These are phyloP conservation scores for Turritopsis rubra DNA, from an alignment of 30 jellyfish, hydroid and myxozoan genomes.

Conservation along the genomic window DNA sequence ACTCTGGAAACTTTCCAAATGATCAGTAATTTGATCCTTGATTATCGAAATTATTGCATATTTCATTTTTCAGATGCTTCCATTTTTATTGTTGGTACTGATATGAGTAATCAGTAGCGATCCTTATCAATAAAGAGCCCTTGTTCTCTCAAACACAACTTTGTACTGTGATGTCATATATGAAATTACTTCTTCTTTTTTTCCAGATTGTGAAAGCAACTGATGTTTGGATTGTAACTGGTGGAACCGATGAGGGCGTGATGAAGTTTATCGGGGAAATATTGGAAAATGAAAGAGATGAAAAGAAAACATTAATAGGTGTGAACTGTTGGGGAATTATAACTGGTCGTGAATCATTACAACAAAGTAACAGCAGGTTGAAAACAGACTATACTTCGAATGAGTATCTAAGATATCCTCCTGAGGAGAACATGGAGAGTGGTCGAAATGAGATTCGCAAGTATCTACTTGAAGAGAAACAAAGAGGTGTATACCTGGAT, in stretches of 20 bases:
- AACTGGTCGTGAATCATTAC: slow-evolving; percentile 4
- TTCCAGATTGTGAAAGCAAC: background rate
- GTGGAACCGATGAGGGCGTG: slow-evolving; percentile 4
- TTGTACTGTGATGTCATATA: too few relatives aligned
- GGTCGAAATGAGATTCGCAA: background rate
- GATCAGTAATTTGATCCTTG: too few relatives aligned
- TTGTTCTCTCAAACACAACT: too few relatives aligned
- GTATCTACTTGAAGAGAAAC: background rate
- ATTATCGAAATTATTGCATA: too few relatives aligned
- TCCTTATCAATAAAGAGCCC: too few relatives aligned
- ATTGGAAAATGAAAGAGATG: slow-evolving; percentile 7
- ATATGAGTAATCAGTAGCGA: too few relatives aligned
- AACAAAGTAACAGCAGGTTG: background rate
- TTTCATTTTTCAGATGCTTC: too few relatives aligned
- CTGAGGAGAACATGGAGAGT: background rate
- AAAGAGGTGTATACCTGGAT: slow-evolving; percentile 13
- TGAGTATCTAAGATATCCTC: background rate
- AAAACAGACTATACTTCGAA: background rate
- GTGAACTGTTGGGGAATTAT: slow-evolving; percentile 13
- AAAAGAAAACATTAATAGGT: background rate
- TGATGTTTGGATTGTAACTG: background rate
- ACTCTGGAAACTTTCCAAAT: too few relatives aligned
- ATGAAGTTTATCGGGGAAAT: background rate
- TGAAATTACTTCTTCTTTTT: too few relatives aligned
- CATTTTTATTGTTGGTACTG: too few relatives aligned